These are phyloP conservation scores for Pantherophis vulpinus DNA, from an alignment of 2,797 vertebrate genomes.

Conservation along the genomic window DNA sequence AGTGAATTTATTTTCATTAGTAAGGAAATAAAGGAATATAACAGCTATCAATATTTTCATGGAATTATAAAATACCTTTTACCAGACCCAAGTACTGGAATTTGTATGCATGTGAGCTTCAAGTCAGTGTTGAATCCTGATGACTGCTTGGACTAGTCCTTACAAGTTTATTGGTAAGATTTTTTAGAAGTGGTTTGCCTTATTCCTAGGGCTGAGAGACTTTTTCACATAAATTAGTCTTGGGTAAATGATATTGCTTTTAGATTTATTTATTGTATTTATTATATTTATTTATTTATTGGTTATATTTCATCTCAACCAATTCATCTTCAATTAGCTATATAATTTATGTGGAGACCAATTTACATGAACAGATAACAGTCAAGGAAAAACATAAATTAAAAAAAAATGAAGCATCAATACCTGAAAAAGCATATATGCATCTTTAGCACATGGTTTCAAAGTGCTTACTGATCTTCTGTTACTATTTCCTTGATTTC, in stretches of 20 bases:
- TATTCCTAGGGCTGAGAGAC: background rate
- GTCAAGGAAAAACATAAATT: background rate
- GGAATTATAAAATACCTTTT: background rate
- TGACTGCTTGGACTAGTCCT: background rate
- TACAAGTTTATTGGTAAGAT: background rate
- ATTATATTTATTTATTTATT: background rate
- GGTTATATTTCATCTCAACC: background rate
- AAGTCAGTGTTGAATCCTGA: background rate
- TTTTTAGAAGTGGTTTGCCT: background rate
- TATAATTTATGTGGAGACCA: background rate
- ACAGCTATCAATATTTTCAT: background rate
- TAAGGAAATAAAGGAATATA: background rate
- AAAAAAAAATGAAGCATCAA: background rate
- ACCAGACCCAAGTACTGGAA: background rate
- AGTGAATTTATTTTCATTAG: background rate
- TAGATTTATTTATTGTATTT: background rate
- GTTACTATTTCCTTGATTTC: constrained; percentile 91
- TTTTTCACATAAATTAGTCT: background rate
- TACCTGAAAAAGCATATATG: constrained; percentile 99
- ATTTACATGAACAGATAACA: background rate
- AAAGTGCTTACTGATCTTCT: constrained; percentile 91
- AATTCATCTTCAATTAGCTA: background rate
- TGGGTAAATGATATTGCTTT: background rate
- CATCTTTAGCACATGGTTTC: constrained; percentile 96
- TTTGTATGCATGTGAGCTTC: background rate